These are phyloP conservation scores for Mya arenaria DNA, from an alignment of 1,140 invertebrate genomes.

Conservation along the genomic window DNA sequence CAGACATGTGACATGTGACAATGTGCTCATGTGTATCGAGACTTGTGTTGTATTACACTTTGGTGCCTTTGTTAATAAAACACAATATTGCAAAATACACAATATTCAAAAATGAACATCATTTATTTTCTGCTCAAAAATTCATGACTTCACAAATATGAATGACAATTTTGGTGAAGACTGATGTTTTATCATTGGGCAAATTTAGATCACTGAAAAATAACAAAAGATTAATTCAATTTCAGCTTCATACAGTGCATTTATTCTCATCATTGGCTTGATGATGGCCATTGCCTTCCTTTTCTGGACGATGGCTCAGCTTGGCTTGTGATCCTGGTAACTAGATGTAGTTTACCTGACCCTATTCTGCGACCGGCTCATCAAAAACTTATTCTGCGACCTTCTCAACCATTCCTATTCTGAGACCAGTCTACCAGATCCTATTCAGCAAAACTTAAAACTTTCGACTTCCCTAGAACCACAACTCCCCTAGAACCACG, in stretches of 20 bases:
- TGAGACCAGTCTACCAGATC: too few relatives aligned
- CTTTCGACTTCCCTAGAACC: too few relatives aligned
- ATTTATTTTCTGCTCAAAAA: background rate
- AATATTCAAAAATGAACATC: background rate
- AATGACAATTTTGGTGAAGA: background rate
- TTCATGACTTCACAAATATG: background rate
- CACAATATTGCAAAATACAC: too few relatives aligned
- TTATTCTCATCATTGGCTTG: slow-evolving; percentile 56
- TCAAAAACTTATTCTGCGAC: too few relatives aligned
- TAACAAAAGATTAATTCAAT: slow-evolving; percentile 18
- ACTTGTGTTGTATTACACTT: background rate
- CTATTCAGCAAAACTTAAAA: too few relatives aligned
- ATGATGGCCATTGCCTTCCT: slow-evolving; percentile 60
- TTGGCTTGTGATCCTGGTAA: slow-evolving; percentile 64
- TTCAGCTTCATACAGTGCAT: slow-evolving; percentile 47
- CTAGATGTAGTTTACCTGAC: too few relatives aligned
- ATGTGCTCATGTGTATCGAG: too few relatives aligned
- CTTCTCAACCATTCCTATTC: too few relatives aligned
- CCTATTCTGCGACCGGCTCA: too few relatives aligned
- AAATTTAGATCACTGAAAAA: too few relatives aligned
- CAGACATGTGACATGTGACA: too few relatives aligned
- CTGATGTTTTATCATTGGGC: background rate
- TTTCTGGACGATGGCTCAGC: slow-evolving; percentile 68
- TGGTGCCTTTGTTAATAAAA: background rate
- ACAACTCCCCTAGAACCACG: too few relatives aligned